A percentile compares a stretch with the other conserved stretches of the same genome.
phyloP scores from a whole-genome alignment of 2,113 vertebrate genomes.

The Leptosomus discolor region DNA sequence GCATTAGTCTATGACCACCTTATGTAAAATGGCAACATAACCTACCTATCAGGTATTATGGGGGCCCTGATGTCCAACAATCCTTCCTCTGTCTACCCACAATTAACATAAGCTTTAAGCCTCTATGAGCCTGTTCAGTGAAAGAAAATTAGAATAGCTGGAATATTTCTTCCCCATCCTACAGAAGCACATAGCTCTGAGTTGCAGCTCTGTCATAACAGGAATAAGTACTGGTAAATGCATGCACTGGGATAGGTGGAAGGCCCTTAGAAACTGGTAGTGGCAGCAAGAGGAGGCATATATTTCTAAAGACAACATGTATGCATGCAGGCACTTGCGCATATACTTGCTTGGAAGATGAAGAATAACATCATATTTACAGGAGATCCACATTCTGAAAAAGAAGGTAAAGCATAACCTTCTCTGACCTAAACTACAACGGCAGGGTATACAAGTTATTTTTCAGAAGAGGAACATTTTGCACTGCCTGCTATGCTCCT shows the following conservation, averaged over 20 bases:
- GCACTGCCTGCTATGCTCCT: not conserved
- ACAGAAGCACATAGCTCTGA: not conserved
- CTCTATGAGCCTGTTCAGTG: not conserved
- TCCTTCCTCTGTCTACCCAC: not conserved
- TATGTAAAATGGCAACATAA: rapidly evolving
- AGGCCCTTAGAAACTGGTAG: not conserved
- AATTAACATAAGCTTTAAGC: not conserved
- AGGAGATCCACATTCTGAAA: not conserved
- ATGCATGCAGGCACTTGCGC: rapidly evolving
- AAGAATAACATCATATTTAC: not conserved
- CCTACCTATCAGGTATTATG: not conserved
- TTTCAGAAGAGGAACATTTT: not conserved
- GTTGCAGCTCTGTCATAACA: not conserved
- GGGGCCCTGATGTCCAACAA: not conserved
- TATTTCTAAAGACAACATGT: not conserved
- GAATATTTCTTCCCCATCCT: not conserved
- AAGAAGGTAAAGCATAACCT: not conserved
- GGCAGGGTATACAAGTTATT: not conserved
- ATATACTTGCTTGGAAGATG: not conserved
- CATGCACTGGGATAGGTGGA: not conserved
- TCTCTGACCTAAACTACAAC: not conserved
- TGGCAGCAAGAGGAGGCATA: not conserved
- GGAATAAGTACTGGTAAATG: not conserved
- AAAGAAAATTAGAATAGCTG: not conserved
- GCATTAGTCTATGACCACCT: not conserved